Base-by-base conservation (phyloP, 2,888 invertebrate genomes). In the Aspidiotus destructor region DNA sequence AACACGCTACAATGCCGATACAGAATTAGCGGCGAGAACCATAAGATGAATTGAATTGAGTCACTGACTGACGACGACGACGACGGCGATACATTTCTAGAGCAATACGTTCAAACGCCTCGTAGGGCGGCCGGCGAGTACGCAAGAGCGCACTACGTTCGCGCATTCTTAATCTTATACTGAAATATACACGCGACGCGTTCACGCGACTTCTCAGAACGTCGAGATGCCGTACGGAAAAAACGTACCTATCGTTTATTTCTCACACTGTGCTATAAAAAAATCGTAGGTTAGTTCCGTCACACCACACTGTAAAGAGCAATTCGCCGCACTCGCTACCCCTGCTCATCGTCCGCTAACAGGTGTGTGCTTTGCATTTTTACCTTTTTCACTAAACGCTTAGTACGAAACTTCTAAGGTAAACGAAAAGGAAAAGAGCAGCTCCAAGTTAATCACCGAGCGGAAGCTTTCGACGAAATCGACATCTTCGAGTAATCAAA, bases 61-160 rank as follows among this genome's bases (percentile, higher is more conserved):
- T 65, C 65, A 65, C 65, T 58, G 58, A 65, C 65, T 65, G 65
- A 55, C 65, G n/a, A 65, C 28, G 65, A 55, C 65, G n/a, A 65
- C 28, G 5, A 28, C 41, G 44, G 41, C 55, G 15, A 16, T 28
- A 65, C 65, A 65, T 65, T 65, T 65, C 65, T 58, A 65, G 65
- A 65, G 65, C 65, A 44, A 57, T 17, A 44, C 65, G 65, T 58
- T 42, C 44, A n/a, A 13, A 41, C 16, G 16, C 44, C 61, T 53
- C 44, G 13, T 54, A 16, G 52, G 15, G 11, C 17, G 13, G 42
- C 54, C 28, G 41, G 62, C 53, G 41, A 15, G 28, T 41, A 44
- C 64, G 65, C 57, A 64, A 57, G 57, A 64, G 65, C 65, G 55
- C 65, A 44, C 42, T 42, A 58, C 55, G 58, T 44, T 57, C 65